Evolutionary conservation across 2,888 invertebrate genomes (phyloP), one percentile per base, ranked within the genome.

Genomic region (Polymixis flavicincta): DNA sequence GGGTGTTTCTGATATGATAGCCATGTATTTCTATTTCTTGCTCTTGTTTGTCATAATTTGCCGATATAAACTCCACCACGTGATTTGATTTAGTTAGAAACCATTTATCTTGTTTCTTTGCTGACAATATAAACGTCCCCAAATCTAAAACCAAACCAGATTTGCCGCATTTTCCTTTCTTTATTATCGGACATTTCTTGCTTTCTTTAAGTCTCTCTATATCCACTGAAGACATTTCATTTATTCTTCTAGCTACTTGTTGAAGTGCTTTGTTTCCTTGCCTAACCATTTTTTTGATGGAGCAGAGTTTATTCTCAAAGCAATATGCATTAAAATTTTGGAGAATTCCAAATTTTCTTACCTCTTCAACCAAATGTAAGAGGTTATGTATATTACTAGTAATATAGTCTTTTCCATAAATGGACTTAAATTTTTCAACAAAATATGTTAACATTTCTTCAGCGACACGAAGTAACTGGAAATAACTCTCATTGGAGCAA

Each of bases 21-120:
- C 66, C 66, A 32, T 66, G 32, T 52, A 66, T 66, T 66, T 66
- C 66, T 66, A 66, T 66, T 52, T 66, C 52, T 32, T 32, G 50
- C 50, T 52, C 52, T 66, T 52, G 52, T 1, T 52, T 52, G 8
- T 65, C 8, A 2, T 9, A 37, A 66, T 66, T 66, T n/a, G 0
- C 50, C 14, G 32, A 66, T 64, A 48, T 64, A 28, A 67, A 54
- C 66, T 65, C 50, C 22, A 66, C 52, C 32, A 66, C n/a, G 9
- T 66, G 25, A 54, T 66, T 66, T 66, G 32, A 11, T n/a, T 37
- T 54, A 37, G 66, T 66, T n/a, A 66, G 37, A 54, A 66, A 66
- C 66, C 52, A 54, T 66, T 66, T 66, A 52, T 66, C 52, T 66
- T 54, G 52, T 66, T 66, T 66, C 37, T 66, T 54, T 7, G 55